Base-by-base conservation (phyloP, 2,113 vertebrate species). In the Ariopsis seemanni region DNA sequence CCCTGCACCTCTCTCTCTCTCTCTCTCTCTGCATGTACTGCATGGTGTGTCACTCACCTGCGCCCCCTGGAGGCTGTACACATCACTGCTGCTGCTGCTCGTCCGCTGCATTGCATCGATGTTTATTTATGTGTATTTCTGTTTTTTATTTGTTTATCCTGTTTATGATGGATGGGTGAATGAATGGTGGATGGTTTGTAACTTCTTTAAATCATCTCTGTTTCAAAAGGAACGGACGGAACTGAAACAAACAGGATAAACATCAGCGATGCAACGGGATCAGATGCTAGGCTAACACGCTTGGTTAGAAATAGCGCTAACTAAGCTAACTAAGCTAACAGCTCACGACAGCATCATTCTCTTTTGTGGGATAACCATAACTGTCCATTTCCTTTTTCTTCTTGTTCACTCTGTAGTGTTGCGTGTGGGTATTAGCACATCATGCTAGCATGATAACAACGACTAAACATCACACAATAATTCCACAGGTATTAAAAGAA, bases 101-200 rank as follows among this genome's bases (percentile, higher is more conserved):
- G 82, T 63, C 92, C 89, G 89, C 85, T 88, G 91, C 91, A 92
- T 92, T 67, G 84, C 88, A 89, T 90, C 53, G 42, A 48, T 91
- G 81, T 91, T 79, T 86, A 71, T 84, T 20, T 77, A 12, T 85
- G 42, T 88, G 48, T 88, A 75, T 89, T 62, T 85, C n/a, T 88
- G 79, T 90, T 85, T 4, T 92, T 92, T 88, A 87, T 72, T 86
- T 90, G 95, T 95, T 96, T 96, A 96, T 95, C 95, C 95, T 96
- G 94, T 93, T 90, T 86, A 77, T 81, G 79, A 89, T 55, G 85
- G 82, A 85, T 22, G 81, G 86, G 69, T 80, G 79, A 15, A 72
- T 78, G 83, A 77, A 75, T 8, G n/a, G 2, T 2, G 20, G 27
- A 48, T 63, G 11, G 5, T 50, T 77, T 77, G 52, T 27, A 52